Conservation (phyloP, 1,140 invertebrate species). For the Hylaeus anthracinus region DNA sequence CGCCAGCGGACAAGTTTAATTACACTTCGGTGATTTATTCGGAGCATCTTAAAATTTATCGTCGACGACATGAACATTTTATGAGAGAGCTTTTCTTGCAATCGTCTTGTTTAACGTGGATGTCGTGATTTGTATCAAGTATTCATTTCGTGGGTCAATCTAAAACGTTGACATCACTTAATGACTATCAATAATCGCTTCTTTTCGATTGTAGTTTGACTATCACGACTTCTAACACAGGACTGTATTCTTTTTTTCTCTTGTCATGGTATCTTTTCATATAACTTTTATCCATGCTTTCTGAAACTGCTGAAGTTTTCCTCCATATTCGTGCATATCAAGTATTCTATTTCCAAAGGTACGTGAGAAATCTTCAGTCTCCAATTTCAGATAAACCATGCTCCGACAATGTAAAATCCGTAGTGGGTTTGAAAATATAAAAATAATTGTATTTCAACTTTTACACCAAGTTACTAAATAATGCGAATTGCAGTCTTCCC, state of each 20-base stretch:
- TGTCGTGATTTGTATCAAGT: background rate
- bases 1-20: constrained; percentile 30
- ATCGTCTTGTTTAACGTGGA: background rate
- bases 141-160: constrained; percentile 32
- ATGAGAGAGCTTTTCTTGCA: background rate
- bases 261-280: background rate
- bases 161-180: constrained; percentile 5
- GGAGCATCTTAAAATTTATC: constrained; percentile 10
- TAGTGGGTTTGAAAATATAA: background rate
- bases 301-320: background rate
- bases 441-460: background rate
- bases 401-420: background rate
- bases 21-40: constrained; percentile 24
- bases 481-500: background rate
- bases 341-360: background rate
- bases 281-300: background rate
- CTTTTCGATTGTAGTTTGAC: background rate
- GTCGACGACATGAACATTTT: background rate
- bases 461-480: constrained; percentile 7
- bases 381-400: constrained; percentile 27
- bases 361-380: constrained; percentile 16
- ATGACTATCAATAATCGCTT: background rate
- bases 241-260: background rate
- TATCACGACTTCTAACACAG: background rate
- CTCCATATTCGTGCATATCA: background rate